Evolutionary conservation across 2,113 vertebrate genomes (phyloP).

Genomic region (Anas platyrhynchos): DNA sequence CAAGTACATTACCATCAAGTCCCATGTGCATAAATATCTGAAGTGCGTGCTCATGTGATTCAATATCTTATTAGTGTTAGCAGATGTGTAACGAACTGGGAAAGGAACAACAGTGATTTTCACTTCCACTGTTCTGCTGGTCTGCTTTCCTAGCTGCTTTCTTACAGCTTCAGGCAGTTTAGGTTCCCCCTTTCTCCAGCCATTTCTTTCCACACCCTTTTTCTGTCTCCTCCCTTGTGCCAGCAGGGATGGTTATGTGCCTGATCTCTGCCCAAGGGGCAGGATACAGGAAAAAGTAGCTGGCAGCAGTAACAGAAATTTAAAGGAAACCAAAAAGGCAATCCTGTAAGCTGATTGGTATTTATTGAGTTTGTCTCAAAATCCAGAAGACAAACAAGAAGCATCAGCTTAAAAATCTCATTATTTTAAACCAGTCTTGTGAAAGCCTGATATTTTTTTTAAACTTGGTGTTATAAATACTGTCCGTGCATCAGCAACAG

Average conservation of each 20-base stretch:
- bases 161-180: background rate
- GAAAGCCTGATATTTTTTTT: background rate
- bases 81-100: background rate
- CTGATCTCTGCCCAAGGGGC: background rate
- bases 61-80: background rate
- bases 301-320: background rate
- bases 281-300: rapidly evolving
- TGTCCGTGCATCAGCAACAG: background rate
- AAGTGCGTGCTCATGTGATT: background rate
- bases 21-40: background rate
- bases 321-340: background rate
- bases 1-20: background rate
- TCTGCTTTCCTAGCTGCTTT: background rate
- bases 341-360: background rate
- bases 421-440: background rate
- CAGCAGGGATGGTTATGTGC: rapidly evolving
- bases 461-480: background rate
- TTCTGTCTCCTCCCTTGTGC: background rate
- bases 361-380: background rate
- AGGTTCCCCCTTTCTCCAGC: background rate
- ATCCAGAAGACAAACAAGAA: background rate
- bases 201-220: background rate
- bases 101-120: background rate
- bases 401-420: background rate
- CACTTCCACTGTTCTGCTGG: background rate